Percentiles rank a stretch among this genome's conserved stretches.
Conservation (phyloP, 2,888 invertebrate genomes). For the Cephus pygmeus region DNA sequence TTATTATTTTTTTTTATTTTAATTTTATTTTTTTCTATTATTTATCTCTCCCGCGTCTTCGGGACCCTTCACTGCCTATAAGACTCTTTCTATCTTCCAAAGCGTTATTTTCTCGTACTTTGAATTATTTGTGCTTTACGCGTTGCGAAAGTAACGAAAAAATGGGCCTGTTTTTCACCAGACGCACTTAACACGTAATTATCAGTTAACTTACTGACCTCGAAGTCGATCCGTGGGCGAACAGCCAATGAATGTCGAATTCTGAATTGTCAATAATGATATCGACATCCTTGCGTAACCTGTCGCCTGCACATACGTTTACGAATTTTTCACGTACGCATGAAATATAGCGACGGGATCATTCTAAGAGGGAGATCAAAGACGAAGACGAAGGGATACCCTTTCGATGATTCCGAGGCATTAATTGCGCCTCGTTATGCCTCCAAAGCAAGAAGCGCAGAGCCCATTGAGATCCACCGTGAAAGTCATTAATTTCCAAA, state of each 20-base stretch:
- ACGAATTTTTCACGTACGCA: background rate
- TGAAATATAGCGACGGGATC: background rate
- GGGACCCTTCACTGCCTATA: background rate
- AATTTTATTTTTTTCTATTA: conserved; percentile 13
- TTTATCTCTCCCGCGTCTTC: background rate
- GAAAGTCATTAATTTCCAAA: conserved; percentile 22
- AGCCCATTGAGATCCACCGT: conserved; percentile 8
- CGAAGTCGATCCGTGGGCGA: background rate
- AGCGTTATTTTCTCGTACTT: background rate
- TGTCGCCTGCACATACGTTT: background rate
- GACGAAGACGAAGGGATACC: background rate
- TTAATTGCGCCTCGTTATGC: conserved; percentile 19
- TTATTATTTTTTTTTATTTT: background rate
- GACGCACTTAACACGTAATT: background rate
- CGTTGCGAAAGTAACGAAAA: background rate
- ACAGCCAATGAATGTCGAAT: background rate
- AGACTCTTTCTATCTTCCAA: background rate
- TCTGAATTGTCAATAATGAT: background rate
- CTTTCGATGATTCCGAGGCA: conserved; percentile 8
- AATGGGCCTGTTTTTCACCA: background rate
- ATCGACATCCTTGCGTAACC: background rate
- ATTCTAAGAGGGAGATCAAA: background rate
- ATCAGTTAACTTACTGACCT: background rate
- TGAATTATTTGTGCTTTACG: background rate
- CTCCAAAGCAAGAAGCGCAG: background rate